Evolutionary conservation across 35 echinoderm and acorn worm species (phyloP).

Genomic region (Apostichopus parvimensis): DNA sequence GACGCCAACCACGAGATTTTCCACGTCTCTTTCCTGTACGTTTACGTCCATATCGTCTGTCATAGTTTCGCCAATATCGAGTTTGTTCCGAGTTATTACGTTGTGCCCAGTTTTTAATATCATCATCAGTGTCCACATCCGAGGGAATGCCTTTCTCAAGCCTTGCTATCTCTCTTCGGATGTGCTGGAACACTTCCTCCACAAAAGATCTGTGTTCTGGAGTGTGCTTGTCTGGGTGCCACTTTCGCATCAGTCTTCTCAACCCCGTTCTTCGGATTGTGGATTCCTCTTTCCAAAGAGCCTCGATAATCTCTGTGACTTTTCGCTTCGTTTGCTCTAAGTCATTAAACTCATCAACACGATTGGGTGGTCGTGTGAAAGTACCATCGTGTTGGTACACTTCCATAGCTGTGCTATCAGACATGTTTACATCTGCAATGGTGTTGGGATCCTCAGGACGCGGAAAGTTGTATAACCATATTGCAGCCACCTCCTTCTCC

Average conservation of each 20-base stretch:
- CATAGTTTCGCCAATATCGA: neutral
- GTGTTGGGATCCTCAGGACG: neutral
- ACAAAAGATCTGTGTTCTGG: conserved; percentile 4
- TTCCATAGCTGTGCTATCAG: neutral
- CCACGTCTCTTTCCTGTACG: neutral
- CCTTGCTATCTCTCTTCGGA: neutral
- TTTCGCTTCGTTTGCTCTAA: conserved; percentile 19
- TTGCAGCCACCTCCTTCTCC: conserved; percentile 6
- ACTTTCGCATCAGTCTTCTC: conserved; percentile 20
- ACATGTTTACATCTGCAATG: neutral
- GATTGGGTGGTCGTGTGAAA: neutral
- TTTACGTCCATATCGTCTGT: neutral
- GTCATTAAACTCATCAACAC: conserved; percentile 25
- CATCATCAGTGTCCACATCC: neutral
- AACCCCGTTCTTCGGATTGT: neutral
- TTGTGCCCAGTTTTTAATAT: neutral
- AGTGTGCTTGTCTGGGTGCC: conserved; percentile 38
- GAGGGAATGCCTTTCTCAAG: conserved; percentile 35
- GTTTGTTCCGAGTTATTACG: conserved; percentile 15
- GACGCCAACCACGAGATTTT: neutral
- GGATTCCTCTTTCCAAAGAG: neutral
- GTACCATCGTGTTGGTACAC: neutral
- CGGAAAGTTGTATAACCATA: conserved; percentile 33
- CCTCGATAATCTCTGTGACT: neutral
- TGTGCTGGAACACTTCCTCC: conserved; percentile 27